Conservation (phyloP, 2,888 invertebrate genomes). For the Julus scandinavius region DNA sequence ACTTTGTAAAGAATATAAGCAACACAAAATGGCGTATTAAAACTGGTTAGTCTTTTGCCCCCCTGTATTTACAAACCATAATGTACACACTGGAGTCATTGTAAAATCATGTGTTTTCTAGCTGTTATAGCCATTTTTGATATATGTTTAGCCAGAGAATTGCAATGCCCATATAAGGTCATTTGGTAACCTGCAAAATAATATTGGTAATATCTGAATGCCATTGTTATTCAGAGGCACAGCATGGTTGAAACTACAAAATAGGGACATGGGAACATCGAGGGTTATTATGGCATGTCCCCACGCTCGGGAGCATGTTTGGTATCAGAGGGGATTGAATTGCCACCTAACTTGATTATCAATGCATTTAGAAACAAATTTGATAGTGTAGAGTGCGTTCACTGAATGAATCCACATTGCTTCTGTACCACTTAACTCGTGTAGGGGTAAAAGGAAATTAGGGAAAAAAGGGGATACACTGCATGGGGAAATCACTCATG, state of each 20-base stretch:
- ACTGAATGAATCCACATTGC: constrained; percentile 43
- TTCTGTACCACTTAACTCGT: constrained; percentile 44
- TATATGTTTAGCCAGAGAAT: too few relatives aligned
- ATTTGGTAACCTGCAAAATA: background rate
- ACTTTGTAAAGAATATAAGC: too few relatives aligned
- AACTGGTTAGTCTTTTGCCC: too few relatives aligned
- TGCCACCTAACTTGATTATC: constrained; percentile 55
- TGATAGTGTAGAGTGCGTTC: constrained; percentile 52
- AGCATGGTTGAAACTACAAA: background rate
- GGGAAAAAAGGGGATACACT: constrained; percentile 15
- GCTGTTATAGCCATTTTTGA: too few relatives aligned
- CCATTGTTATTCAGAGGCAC: background rate
- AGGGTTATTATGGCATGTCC: background rate
- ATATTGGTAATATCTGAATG: background rate
- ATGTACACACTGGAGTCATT: too few relatives aligned
- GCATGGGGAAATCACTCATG: constrained; percentile 35
- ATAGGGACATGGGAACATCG: background rate
- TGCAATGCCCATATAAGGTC: background rate
- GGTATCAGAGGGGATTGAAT: constrained; percentile 54
- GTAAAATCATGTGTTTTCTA: too few relatives aligned
- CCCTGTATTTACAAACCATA: too few relatives aligned
- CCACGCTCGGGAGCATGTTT: background rate
- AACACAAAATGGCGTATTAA: too few relatives aligned
- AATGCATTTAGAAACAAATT: constrained; percentile 57
- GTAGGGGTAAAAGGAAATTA: constrained; percentile 9